A percentile compares a stretch with the other conserved stretches of the same genome.
Evolutionary conservation across 2,797 vertebrate genomes (phyloP).

Genomic region (Spatula clypeata): DNA sequence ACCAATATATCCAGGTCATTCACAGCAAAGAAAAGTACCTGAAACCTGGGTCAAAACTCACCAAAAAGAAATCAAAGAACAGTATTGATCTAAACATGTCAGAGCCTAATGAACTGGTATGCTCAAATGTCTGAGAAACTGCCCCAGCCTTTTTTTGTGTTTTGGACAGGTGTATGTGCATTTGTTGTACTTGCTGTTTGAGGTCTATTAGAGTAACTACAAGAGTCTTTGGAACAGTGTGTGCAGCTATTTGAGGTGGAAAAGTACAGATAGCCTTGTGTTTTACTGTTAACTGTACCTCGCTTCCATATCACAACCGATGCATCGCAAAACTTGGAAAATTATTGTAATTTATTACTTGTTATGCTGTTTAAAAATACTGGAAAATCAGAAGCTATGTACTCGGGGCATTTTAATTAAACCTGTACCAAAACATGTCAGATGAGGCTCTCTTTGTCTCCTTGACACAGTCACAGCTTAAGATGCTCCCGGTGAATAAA

Average conservation of each 20-base stretch:
- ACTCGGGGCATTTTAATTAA: background rate
- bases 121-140: conserved; percentile 90
- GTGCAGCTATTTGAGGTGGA: fast-evolving
- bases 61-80: conserved; percentile 85
- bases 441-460: background rate
- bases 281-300: background rate
- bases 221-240: fast-evolving
- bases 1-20: conserved; percentile 93
- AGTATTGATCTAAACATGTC: conserved; percentile 76
- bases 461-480: background rate
- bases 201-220: fast-evolving
- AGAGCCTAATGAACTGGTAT: conserved; percentile 88
- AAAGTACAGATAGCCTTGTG: background rate
- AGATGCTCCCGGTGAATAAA: background rate
- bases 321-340: fast-evolving
- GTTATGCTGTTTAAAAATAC: background rate
- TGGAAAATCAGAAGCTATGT: background rate
- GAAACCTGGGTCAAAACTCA: conserved; percentile 80
- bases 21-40: conserved; percentile 89
- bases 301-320: background rate
- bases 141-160: fast-evolving
- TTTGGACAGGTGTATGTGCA: fast-evolving
- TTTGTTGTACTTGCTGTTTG: background rate
- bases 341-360: background rate
- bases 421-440: background rate